A percentile compares a stretch with the other conserved stretches of the same genome.
Conservation (phyloP, 2,797 vertebrate species). For the Pitangus sulphuratus region DNA sequence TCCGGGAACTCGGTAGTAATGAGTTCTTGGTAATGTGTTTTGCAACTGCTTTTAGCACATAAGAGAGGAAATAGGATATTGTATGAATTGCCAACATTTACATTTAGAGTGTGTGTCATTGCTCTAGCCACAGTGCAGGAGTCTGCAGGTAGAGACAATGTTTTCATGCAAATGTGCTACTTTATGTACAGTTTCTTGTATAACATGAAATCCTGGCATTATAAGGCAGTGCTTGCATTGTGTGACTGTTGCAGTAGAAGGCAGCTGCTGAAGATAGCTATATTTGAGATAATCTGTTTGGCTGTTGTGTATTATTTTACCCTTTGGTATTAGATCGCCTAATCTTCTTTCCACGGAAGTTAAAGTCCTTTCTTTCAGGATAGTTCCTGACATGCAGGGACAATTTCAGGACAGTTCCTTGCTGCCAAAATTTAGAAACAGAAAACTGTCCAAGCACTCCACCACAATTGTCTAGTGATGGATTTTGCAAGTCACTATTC, state of each 20-base stretch:
- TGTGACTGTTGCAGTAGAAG: neutral
- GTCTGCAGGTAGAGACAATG: neutral
- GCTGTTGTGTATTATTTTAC: neutral
- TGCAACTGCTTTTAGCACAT: conserved; percentile 32
- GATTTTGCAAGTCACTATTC: neutral
- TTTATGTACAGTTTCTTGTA: neutral
- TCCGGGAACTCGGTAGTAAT: conserved; percentile 22
- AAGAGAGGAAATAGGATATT: conserved; percentile 13
- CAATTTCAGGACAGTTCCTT: neutral
- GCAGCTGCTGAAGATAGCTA: neutral
- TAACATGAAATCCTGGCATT: neutral
- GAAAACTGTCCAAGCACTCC: neutral
- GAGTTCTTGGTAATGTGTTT: conserved; percentile 58
- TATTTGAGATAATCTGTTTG: neutral
- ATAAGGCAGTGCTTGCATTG: neutral
- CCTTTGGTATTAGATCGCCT: neutral
- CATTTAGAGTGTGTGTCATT: conserved; percentile 14
- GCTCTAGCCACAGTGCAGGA: neutral
- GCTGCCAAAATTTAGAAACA: neutral
- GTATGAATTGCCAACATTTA: conserved; percentile 25
- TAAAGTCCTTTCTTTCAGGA: neutral
- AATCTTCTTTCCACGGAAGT: neutral
- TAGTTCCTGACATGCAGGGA: neutral
- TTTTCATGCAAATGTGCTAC: neutral
- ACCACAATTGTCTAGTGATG: neutral